Base-by-base conservation (phyloP, 1,140 invertebrate species). In the Hycleus cichorii region DNA sequence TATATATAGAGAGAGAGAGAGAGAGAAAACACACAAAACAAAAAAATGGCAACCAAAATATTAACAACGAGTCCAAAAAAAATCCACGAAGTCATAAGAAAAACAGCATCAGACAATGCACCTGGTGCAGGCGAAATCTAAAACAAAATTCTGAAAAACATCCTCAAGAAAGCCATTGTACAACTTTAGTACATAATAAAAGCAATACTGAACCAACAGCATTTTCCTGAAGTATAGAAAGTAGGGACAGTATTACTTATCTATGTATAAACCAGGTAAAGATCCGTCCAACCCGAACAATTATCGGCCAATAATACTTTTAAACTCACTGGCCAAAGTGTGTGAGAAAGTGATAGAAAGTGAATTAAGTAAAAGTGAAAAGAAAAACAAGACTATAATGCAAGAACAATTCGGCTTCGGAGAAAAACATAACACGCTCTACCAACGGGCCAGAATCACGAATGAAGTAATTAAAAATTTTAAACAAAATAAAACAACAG, bases 241-340 rank as follows among this genome's bases (percentile, higher is more conserved):
- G 40, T 4, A 44, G 51, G 38, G 18, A 53, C 25, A 44, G 32
- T 44, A 4, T 1, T 43, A 44, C 39, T 42, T 4, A 44, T 45
- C 8, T 2, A n/a, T n/a, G n/a, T n/a, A 10, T 10, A 53, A 53
- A 53, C 9, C 18, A 43, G 39, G 18, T 7, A 53, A 53, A 53
- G 1, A 5, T n/a, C 12, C 10, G 44, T 7, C 10, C 8, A 18
- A 44, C 8, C 51, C 51, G 4, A 25, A 44, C n/a, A 53, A 24
- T n/a, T 70, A 50, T 39, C 2, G 49, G 39, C 49, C 49, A n/a
- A 50, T 50, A 50, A 39, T 1, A 10, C n/a, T 50, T 4, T 39
- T 50, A 50, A 50, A 38, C 32, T 39, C 24, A 9, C 3, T 50
- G 10, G 1, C 49, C 3, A 50, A 50, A 38, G n/a, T 38, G 5